Evolutionary conservation across 2,888 invertebrate genomes (phyloP), one percentile per base, ranked within the genome.

Genomic region (Eucriotettix oculatus): DNA sequence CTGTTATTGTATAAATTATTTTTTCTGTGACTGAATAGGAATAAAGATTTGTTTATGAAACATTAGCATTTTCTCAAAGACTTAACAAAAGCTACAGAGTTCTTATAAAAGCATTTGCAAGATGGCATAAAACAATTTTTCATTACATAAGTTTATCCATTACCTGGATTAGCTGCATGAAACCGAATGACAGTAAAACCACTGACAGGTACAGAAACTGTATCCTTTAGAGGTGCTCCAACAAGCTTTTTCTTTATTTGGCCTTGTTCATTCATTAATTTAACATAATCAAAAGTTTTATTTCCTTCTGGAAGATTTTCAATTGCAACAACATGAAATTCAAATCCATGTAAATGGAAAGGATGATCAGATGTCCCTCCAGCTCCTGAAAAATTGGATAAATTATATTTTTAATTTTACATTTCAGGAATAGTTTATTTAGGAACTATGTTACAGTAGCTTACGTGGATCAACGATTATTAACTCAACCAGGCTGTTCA

Each of bases 141-240:
- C 29, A 29, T 29, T 29, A 7, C 2, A 29, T 29, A 11, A 10
- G 41, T 14, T 3, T 10, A n/a, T 10, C 17, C 17, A 41, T 52
- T 65, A 74, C 74, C 75, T 66, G 76, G 75, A 66, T 78, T 78
- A 42, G 69, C 63, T 10, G 78, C 75, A 17, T 68, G 60, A 61
- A 78, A 77, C 52, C 78, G 68, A 9, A 78, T 61, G 9, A 78
- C 69, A 0, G 71, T 69, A 61, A 71, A 78, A 14, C 78, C 78
- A 44, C 73, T 73, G 56, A 71, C 71, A 3, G 78, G 78, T 1
- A 78, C 72, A 52, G 72, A 71, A 16, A 77, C 67, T 1, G 74
- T 76, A 65, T 78, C 78, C 65, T 78, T 78, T 10, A 69, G 59
- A 1, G 75, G 71, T 1, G 75, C 71, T 58, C 66, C 62, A 12